Base-by-base conservation (phyloP, 2,888 invertebrate genomes). In the Drosophila prostipennis region DNA sequence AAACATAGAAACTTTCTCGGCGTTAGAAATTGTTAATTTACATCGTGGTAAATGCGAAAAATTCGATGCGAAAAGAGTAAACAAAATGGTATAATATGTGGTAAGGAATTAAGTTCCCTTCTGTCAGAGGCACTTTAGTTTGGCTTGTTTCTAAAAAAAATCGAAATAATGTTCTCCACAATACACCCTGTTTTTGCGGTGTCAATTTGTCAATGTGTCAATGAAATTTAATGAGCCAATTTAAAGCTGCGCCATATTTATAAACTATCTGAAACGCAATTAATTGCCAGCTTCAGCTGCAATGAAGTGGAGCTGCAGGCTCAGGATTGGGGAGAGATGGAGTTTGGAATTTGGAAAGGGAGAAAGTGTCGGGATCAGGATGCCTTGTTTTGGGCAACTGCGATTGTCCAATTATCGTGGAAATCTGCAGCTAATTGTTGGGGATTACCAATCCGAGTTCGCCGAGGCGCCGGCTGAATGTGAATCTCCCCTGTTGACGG, bases 191-290 rank as follows among this genome's bases (percentile, higher is more conserved):
- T 51, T 43, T 1, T 13, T 23, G 70, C 74, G 78, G 75, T 80
- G 84, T 75, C 82, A 84, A 79, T 81, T 82, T 34, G 32, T 48
- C 48, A 79, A 81, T 83, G 84, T 77, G 81, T 78, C 78, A 83
- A 82, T 82, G 84, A 81, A 82, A 84, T 82, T 82, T 80, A 84
- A 82, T 82, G 82, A 81, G 82, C 84, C 82, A 82, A 80, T 82
- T 83, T 84, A 79, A 82, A 79, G 84, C 74, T 81, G 78, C 64
- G 64, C 72, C 77, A 78, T 83, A 79, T 81, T 81, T 81, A 80
- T 83, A 81, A 83, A 83, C 80, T 79, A 80, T 79, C 76, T 79
- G 80, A 76, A 80, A 65, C 64, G 79, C 82, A 82, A 82, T 80
- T 80, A 80, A 80, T 82, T 79, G 73, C 72, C 57, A 46, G 61